Base-by-base conservation (phyloP, 2,113 vertebrate genomes). In the Isurus oxyrinchus region DNA sequence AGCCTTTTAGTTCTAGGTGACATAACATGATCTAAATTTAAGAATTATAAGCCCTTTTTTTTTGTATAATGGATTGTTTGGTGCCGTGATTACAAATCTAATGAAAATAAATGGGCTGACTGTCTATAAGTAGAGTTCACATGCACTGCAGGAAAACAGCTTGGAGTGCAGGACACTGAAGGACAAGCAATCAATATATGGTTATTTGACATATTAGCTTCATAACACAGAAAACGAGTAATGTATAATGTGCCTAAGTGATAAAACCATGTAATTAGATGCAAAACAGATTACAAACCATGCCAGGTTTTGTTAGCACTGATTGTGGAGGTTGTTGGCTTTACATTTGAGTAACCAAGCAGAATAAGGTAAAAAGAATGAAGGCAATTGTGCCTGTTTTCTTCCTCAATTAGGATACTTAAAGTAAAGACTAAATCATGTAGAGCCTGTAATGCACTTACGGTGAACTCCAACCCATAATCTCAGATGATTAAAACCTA, bases 171-270 rank as follows among this genome's bases (percentile, higher is more conserved):
- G 27, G 27, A 76, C 94, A 95, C 44, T 49, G 66, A 95, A 72
- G 94, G 67, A 72, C 49, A 27, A 55, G 94, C 13, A 27, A 95
- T 95, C 94, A 95, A 95, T 95, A 95, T 95, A 95, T 95, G 94
- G 94, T 95, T 95, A 95, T 72, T 95, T 95, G 94, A 95, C 94
- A 72, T 95, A 95, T 72, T 95, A 95, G 94, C 94, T 95, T 72
- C 66, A 95, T 95, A 95, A 95, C 94, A 95, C 14, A 72, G 67
- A 95, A 95, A 95, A 72, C 23, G 49, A 95, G 67, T 95, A 55
- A 69, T 55, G 94, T 95, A 95, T 95, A 95, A 95, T 76, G 94
- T 69, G 67, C 27, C 94, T 95, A 95, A 95, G 40, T 95, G 94
- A 95, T 95, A 72, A 95, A 95, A 72, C 44, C 94, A 72, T 95